Evolutionary conservation across 2,797 vertebrate genomes (phyloP).

Genomic region (Anguilla megastoma): DNA sequence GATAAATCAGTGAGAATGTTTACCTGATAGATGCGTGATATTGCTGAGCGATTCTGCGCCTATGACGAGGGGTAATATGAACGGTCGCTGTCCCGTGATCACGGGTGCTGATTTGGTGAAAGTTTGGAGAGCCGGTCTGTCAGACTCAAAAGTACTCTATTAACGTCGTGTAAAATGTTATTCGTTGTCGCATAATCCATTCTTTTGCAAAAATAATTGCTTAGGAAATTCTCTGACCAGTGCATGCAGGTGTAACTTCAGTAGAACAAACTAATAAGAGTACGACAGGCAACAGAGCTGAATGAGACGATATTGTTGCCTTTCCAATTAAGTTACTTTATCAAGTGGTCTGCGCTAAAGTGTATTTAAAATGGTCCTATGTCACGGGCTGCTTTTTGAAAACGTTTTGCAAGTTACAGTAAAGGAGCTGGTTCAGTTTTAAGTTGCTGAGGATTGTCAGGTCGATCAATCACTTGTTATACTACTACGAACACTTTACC

Average conservation of each 20-base stretch:
- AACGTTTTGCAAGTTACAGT: not conserved
- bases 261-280: not conserved
- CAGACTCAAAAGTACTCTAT: not conserved
- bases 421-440: not conserved
- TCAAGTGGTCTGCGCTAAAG: not conserved
- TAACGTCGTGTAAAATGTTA: not conserved
- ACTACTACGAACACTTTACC: not conserved
- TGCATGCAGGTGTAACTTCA: constrained; percentile 1
- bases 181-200: not conserved
- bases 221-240: not conserved
- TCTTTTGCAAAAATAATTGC: not conserved
- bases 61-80: not conserved
- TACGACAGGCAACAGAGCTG: not conserved
- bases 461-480: not conserved
- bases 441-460: not conserved
- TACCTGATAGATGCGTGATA: not conserved
- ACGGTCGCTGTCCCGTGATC: constrained; percentile 36
- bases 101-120: constrained; percentile 32
- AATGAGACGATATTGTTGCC: not conserved
- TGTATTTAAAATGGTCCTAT: not conserved
- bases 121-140: not conserved
- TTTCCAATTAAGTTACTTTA: not conserved
- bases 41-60: not conserved
- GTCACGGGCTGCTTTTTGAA: not conserved
- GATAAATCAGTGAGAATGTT: constrained; percentile 19